phyloP scores from a whole-genome alignment of 1,140 invertebrate genomes.

The Heliothis virescens region DNA sequence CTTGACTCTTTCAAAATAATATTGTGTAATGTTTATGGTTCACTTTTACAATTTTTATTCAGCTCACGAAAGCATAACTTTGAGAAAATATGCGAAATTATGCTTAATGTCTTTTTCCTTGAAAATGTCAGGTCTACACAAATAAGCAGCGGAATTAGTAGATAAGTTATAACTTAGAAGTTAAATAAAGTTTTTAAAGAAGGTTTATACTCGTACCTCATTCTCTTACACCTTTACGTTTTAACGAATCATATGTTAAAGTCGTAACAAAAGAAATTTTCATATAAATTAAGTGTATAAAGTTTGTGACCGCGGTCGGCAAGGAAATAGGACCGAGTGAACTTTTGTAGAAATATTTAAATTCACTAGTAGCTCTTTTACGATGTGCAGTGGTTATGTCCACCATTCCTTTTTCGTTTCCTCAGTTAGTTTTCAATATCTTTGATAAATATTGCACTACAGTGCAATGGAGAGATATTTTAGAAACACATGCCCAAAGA shows the following conservation, averaged over 20 bases:
- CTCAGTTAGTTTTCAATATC: slow-evolving; percentile 2
- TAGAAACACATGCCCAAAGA: too few species aligned
- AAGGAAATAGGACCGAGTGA: slow-evolving; percentile 54
- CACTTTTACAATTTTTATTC: slow-evolving; percentile 38
- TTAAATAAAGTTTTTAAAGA: not conserved
- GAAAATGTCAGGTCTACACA: not conserved
- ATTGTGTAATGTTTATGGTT: slow-evolving; percentile 48
- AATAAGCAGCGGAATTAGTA: not conserved
- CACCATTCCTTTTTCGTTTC: not conserved
- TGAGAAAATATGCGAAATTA: slow-evolving; percentile 25
- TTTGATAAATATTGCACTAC: not conserved
- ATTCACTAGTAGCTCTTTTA: slow-evolving; percentile 55
- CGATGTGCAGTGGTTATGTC: slow-evolving; percentile 32
- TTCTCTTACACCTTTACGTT: slow-evolving; percentile 17
- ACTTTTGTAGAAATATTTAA: slow-evolving; percentile 60
- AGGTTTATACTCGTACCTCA: not conserved
- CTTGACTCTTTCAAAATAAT: slow-evolving; percentile 45
- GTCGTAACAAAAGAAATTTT: slow-evolving; percentile 62
- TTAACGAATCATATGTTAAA: slow-evolving; percentile 53
- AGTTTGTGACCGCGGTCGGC: slow-evolving; percentile 54
- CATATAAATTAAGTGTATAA: slow-evolving; percentile 67
- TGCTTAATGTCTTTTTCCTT: slow-evolving; percentile 26
- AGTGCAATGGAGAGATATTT: not conserved
- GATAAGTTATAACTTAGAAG: not conserved
- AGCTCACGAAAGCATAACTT: slow-evolving; percentile 33